Evolutionary conservation across 1,140 invertebrate species (phyloP).

Genomic region (Hycleus phaleratus): DNA sequence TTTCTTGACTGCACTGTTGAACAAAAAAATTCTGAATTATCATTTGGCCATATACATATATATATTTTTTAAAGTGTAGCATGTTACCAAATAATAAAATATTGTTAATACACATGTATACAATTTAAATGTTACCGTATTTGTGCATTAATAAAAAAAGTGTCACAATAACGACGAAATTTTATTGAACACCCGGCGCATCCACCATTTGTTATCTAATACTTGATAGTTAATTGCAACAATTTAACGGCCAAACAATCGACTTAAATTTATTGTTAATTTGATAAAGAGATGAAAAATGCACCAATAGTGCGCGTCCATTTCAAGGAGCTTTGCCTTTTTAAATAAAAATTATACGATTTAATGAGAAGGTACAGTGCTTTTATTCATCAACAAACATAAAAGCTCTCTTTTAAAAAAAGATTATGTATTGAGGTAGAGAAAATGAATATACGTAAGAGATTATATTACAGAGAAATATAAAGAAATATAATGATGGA

Average conservation of each 20-base stretch:
- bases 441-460: constrained; percentile 5
- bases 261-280: no score
- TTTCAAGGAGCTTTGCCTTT: constrained; percentile 6
- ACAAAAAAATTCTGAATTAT: constrained; percentile 4
- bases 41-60: constrained; percentile 12
- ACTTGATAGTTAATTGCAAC: no score
- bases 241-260: no score
- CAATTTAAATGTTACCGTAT: constrained; percentile 43
- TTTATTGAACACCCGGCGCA: no score
- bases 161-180: constrained; percentile 23
- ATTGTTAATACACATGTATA: constrained; percentile 43
- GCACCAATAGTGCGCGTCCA: no score
- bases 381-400: constrained; percentile 8
- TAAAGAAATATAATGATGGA: not conserved
- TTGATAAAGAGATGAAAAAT: no score
- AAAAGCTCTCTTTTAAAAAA: constrained; percentile 11
- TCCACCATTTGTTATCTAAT: no score
- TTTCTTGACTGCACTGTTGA: constrained; percentile 11
- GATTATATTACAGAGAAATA: constrained; percentile 4
- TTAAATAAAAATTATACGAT: constrained; percentile 15
- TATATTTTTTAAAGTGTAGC: constrained; percentile 28
- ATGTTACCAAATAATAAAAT: constrained; percentile 37
- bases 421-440: constrained; percentile 12
- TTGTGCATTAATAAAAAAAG: constrained; percentile 43
- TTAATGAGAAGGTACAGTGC: constrained; percentile 11